A percentile compares a stretch with the other conserved stretches of the same genome.
Evolutionary conservation across 2,113 vertebrate species (phyloP).

Genomic region (Typhlomys cinereus): DNA sequence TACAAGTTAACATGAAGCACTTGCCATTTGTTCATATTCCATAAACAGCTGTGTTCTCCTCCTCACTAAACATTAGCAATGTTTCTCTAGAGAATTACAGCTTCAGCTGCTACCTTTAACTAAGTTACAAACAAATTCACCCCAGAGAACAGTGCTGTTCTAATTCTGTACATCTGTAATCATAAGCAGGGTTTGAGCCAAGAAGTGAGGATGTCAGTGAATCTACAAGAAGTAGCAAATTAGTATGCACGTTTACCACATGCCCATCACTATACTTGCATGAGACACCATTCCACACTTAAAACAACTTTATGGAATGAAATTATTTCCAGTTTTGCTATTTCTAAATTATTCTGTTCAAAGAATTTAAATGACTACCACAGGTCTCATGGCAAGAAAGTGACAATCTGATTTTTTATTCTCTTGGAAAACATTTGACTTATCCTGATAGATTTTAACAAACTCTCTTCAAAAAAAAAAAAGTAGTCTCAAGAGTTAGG

Average conservation of each 20-base stretch:
- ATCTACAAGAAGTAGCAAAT: neutral
- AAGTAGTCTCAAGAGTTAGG: neutral
- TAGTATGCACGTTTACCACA: neutral
- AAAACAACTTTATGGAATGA: neutral
- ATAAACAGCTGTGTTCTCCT: conserved; percentile 48
- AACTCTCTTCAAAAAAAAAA: neutral
- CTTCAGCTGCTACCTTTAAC: conserved; percentile 52
- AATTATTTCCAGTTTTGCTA: neutral
- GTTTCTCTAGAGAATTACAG: conserved; percentile 6
- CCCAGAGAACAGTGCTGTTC: neutral
- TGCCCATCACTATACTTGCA: neutral
- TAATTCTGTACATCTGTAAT: neutral
- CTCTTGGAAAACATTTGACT: neutral
- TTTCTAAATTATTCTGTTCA: neutral
- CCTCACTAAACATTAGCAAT: conserved; percentile 27
- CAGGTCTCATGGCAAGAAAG: neutral
- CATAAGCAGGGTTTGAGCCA: neutral
- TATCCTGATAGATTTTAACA: neutral
- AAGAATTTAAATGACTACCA: neutral
- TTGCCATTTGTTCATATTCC: conserved; percentile 27
- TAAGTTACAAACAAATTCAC: conserved; percentile 6
- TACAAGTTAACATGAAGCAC: conserved; percentile 12
- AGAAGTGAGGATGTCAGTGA: neutral
- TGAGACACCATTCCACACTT: neutral
- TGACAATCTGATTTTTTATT: neutral